phyloP scores from a whole-genome alignment of 2,797 vertebrate genomes.

The Lacerta viridis region DNA sequence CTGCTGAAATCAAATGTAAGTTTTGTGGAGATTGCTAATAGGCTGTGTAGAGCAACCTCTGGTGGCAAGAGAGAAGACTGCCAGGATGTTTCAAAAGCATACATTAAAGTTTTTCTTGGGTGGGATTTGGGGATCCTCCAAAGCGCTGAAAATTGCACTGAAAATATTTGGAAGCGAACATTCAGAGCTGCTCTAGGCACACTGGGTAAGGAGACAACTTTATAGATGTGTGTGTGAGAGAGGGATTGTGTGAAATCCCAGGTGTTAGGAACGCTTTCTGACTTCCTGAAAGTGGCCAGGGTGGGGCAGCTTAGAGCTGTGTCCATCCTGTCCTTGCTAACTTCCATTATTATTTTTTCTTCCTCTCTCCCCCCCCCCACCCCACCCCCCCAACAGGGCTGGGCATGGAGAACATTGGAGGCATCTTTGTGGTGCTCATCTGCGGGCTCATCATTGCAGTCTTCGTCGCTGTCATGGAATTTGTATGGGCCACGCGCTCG shows the following conservation, averaged over 20 bases:
- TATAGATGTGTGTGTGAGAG: too few species aligned
- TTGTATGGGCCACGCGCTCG: conserved; percentile 93
- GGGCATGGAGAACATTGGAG: conserved; percentile 96
- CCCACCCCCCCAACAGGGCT: conserved; percentile 79
- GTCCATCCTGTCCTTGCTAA: background rate
- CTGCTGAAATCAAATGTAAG: background rate
- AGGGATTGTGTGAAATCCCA: too few species aligned
- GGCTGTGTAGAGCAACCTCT: conserved; percentile 5
- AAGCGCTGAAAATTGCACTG: too few species aligned
- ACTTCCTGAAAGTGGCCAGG: background rate
- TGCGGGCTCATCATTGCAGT: conserved; percentile 95
- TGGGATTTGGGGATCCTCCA: background rate
- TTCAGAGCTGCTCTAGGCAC: too few species aligned
- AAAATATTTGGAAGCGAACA: background rate
- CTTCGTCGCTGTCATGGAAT: conserved; percentile 95
- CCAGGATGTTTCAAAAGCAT: background rate
- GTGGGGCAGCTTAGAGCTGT: too few species aligned
- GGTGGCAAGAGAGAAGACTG: background rate
- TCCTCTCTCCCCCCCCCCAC: too few species aligned
- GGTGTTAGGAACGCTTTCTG: background rate
- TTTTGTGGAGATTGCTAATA: background rate
- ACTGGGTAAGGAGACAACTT: too few species aligned
- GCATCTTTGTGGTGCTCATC: conserved; percentile 94
- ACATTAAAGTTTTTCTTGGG: background rate
- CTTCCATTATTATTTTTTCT: background rate